A percentile compares a stretch with the other conserved stretches of the same genome.
Conservation (phyloP, 2,113 vertebrate species). For the Xyrauchen texanus region DNA sequence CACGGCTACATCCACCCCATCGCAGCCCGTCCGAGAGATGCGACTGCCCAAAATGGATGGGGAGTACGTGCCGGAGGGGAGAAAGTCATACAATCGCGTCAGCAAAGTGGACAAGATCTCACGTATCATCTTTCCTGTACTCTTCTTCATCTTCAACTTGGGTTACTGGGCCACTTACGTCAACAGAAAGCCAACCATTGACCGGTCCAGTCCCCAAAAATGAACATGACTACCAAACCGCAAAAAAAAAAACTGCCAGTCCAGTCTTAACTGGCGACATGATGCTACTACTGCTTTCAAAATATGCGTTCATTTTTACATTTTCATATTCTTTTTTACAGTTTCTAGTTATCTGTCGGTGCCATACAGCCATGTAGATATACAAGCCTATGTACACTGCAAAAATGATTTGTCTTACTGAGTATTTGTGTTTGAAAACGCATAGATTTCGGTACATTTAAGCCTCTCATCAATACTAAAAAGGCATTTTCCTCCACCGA, state of each 20-base stretch:
- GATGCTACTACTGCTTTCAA: constrained; percentile 34
- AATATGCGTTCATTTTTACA: not conserved
- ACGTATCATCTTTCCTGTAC: constrained; percentile 95
- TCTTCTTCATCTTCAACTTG: constrained; percentile 98
- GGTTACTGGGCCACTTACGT: constrained; percentile 98
- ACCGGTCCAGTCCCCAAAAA: constrained; percentile 90
- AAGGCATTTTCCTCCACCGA: too few species aligned
- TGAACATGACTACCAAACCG: constrained; percentile 58
- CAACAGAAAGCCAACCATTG: constrained; percentile 93
- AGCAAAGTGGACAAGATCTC: constrained; percentile 99
- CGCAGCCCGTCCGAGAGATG: constrained; percentile 49
- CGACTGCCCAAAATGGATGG: constrained; percentile 81
- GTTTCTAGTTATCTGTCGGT: not conserved
- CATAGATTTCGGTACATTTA: too few species aligned
- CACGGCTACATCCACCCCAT: constrained; percentile 60
- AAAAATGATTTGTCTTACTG: not conserved
- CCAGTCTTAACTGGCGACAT: constrained; percentile 45
- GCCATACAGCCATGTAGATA: constrained; percentile 13
- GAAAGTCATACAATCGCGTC: constrained; percentile 98
- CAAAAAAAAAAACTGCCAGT: constrained; percentile 31
- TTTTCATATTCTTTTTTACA: constrained; percentile 2
- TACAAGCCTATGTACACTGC: not conserved
- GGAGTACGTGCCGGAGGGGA: constrained; percentile 78
- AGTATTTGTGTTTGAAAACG: not conserved
- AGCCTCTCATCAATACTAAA: too few species aligned